phyloP scores from a whole-genome alignment of 2,113 vertebrate species.

The Neopipo cinnamomea region DNA sequence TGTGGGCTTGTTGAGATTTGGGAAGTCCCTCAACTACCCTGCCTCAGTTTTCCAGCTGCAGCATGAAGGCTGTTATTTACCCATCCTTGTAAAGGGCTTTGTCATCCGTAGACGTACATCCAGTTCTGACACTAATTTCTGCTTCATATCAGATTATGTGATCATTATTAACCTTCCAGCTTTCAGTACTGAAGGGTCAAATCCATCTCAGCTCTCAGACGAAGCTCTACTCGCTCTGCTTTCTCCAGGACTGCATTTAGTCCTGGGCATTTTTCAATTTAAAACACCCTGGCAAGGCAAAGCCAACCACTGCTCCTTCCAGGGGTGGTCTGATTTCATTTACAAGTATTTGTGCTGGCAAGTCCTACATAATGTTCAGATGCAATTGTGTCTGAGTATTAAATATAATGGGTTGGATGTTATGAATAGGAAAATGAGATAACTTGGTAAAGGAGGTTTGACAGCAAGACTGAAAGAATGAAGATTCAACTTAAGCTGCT shows the following conservation, averaged over 20 bases:
- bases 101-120: background rate
- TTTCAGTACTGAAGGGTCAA: background rate
- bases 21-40: background rate
- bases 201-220: constrained; percentile 28
- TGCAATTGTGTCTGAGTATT: constrained; percentile 61
- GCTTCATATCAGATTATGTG: constrained; percentile 20
- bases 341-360: constrained; percentile 55
- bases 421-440: constrained; percentile 78
- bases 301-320: background rate
- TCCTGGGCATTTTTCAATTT: constrained; percentile 57
- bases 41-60: background rate
- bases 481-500: constrained; percentile 78
- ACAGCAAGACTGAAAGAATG: constrained; percentile 75
- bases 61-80: background rate
- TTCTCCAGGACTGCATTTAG: constrained; percentile 29
- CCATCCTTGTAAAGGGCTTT: background rate
- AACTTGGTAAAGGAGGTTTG: constrained; percentile 67
- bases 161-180: constrained; percentile 23
- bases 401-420: constrained; percentile 63
- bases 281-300: constrained; percentile 19
- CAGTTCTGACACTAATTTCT: constrained; percentile 49
- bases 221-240: background rate
- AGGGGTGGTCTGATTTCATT: constrained; percentile 60
- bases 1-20: background rate
- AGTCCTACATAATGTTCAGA: constrained; percentile 46